Conservation (phyloP, 1,140 invertebrate species). For the Frieseomelitta varia region DNA sequence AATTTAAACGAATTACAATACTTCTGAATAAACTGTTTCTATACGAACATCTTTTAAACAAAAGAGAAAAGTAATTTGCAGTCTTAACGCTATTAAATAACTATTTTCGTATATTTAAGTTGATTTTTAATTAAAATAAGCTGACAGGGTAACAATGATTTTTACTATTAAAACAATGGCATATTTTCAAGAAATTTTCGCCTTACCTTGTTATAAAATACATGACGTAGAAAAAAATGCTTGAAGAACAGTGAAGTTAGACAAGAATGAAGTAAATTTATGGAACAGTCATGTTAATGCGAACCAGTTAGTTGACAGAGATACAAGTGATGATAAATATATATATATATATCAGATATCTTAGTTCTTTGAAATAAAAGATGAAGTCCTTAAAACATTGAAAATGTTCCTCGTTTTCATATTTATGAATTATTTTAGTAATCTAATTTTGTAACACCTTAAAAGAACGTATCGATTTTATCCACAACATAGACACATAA, state of each 20-base stretch:
- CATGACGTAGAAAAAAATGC: conserved; percentile 26
- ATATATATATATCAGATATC: no score
- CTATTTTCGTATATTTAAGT: not conserved
- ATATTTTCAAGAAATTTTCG: conserved; percentile 19
- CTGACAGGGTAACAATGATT: conserved; percentile 29
- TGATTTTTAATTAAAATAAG: conserved; percentile 1
- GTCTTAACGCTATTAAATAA: conserved; percentile 23
- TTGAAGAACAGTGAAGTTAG: not conserved
- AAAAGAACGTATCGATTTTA: conserved; percentile 26
- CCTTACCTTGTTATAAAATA: conserved; percentile 20
- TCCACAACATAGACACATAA: conserved; percentile 16
- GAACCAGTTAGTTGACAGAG: not conserved
- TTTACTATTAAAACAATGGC: conserved; percentile 28
- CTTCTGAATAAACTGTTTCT: not conserved
- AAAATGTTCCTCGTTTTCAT: conserved; percentile 46
- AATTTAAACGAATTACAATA: not conserved
- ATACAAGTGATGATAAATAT: not conserved
- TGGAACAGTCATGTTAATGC: conserved; percentile 24
- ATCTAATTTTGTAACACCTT: conserved; percentile 27
- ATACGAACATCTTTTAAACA: not conserved
- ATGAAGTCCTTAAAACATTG: conserved; percentile 14
- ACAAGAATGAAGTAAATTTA: conserved; percentile 20
- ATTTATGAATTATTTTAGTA: conserved; percentile 21
- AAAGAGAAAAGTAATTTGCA: conserved; percentile 23
- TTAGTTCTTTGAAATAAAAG: conserved; percentile 11